Conservation (phyloP, 2,113 vertebrate species). For the Stigmatopora nigra region DNA sequence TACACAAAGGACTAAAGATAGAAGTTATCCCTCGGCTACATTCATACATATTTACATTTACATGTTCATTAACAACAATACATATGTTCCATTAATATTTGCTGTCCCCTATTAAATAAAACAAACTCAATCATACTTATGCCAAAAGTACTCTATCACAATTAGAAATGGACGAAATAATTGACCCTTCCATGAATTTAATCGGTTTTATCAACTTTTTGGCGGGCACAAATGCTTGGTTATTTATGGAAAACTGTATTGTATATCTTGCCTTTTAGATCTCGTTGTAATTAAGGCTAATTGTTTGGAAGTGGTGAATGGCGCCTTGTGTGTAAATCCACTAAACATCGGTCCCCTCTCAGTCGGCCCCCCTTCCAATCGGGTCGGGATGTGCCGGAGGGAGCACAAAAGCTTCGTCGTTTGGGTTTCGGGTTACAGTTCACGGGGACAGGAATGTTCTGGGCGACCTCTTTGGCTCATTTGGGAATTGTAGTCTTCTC, state of each 20-base stretch:
- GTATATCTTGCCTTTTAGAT: slow-evolving; percentile 24
- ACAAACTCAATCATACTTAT: no score
- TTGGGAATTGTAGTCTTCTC: slow-evolving; percentile 8
- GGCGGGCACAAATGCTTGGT: slow-evolving; percentile 31
- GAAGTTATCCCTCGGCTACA: no score
- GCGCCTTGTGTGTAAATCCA: slow-evolving; percentile 28
- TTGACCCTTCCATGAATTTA: no score
- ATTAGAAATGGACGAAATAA: no score
- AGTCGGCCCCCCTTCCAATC: neutral
- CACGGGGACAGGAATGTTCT: neutral
- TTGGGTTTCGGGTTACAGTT: slow-evolving; percentile 10
- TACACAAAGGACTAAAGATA: no score
- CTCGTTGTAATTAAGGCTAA: slow-evolving; percentile 44
- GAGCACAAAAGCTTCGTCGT: slow-evolving; percentile 11
- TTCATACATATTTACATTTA: no score
- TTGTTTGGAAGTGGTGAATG: slow-evolving; percentile 36
- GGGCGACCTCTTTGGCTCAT: neutral
- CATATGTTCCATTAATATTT: no score
- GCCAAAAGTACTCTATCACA: no score
- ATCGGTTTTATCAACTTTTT: slow-evolving; percentile 19
- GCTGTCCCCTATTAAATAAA: no score
- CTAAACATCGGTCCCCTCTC: neutral
- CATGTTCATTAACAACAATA: no score
- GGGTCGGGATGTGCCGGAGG: neutral
- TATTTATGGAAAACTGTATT: slow-evolving; percentile 38